Evolutionary conservation across 2,113 vertebrate species (phyloP).

Genomic region (Onychostoma macrolepis): DNA sequence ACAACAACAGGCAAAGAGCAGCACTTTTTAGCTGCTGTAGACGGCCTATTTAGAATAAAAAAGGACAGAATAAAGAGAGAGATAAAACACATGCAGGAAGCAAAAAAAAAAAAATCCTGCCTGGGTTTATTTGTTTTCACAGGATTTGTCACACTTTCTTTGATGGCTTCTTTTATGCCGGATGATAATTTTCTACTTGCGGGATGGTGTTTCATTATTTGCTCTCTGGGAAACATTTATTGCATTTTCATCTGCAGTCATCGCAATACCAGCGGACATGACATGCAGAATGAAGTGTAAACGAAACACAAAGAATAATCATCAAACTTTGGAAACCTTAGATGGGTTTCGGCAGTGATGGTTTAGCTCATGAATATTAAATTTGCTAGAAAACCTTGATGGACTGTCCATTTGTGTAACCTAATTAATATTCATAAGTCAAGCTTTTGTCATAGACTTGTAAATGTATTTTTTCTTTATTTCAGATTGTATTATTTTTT

Average conservation of each 20-base stretch:
- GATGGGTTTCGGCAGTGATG: neutral
- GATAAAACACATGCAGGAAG: neutral
- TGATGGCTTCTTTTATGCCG: neutral
- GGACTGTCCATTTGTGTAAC: neutral
- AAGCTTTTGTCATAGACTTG: neutral
- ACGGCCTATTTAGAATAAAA: neutral
- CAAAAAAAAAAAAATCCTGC: neutral
- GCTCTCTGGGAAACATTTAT: conserved; percentile 23
- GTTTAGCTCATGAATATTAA: neutral
- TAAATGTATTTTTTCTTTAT: neutral
- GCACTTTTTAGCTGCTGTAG: neutral
- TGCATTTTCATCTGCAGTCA: conserved; percentile 13
- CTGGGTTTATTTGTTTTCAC: neutral
- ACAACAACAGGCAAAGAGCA: neutral
- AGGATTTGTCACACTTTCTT: conserved; percentile 1
- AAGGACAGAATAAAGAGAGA: neutral
- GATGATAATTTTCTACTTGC: conserved; percentile 14
- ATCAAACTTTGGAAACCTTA: neutral
- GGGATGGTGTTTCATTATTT: conserved; percentile 22
- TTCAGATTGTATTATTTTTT: neutral
- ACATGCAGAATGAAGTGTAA: neutral
- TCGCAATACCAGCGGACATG: neutral
- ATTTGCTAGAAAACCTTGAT: neutral
- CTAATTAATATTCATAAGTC: neutral
- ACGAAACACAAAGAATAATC: neutral